These are phyloP conservation scores for Zygogramma bicolorata DNA, from an alignment of 2,888 invertebrate species.

Conservation along the genomic window DNA sequence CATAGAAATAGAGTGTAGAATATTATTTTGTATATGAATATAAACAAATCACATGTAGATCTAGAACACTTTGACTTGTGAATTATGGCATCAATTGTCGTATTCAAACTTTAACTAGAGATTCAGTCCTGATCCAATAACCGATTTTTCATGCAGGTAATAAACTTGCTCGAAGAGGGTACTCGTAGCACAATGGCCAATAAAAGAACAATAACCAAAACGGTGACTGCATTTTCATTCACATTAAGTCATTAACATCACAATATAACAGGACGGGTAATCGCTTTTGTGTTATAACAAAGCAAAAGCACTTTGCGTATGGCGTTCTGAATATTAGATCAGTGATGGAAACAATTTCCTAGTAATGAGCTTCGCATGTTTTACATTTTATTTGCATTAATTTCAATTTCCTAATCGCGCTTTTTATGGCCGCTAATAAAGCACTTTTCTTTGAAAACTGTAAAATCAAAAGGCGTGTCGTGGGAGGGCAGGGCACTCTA, in stretches of 20 bases:
- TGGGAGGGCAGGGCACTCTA: conserved; percentile 24
- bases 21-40: too few species aligned
- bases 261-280: conserved; percentile 40
- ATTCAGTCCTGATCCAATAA: neutral
- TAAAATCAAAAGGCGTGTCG: conserved; percentile 56
- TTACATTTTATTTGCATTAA: conserved; percentile 60
- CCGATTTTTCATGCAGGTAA: neutral
- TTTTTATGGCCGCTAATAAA: conserved; percentile 58
- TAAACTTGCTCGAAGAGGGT: neutral
- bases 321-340: conserved; percentile 50
- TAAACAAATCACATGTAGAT: too few species aligned
- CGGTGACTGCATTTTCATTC: conserved; percentile 13
- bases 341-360: conserved; percentile 42
- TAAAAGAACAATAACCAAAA: conserved; percentile 21
- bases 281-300: conserved; percentile 39
- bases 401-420: conserved; percentile 57
- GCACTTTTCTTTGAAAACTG: conserved; percentile 54
- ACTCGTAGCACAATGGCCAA: conserved; percentile 8
- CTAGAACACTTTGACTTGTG: too few species aligned
- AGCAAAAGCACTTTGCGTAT: conserved; percentile 43
- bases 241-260: conserved; percentile 23
- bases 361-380: conserved; percentile 58
- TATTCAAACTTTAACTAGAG: neutral
- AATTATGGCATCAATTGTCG: neutral
- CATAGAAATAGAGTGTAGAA: too few species aligned